A percentile compares a stretch with the other conserved stretches of the same genome.
phyloP scores from a whole-genome alignment of 2,113 vertebrate species.

The Myrmecophaga tridactyla region DNA sequence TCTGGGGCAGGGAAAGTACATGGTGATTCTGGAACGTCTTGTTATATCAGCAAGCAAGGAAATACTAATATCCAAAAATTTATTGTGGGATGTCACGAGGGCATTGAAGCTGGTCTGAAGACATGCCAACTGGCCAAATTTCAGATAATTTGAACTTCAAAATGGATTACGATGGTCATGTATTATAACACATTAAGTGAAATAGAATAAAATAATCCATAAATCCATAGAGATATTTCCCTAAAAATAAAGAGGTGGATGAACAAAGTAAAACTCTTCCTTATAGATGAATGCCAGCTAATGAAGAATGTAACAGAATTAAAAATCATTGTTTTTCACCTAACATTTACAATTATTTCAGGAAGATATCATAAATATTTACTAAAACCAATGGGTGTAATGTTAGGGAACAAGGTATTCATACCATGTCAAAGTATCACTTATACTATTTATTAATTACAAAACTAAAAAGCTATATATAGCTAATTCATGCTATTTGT shows the following conservation, averaged over 20 bases:
- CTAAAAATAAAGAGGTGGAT: not conserved
- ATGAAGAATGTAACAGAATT: not conserved
- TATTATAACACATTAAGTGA: not conserved
- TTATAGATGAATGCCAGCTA: not conserved
- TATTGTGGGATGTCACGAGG: not conserved
- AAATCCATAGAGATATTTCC: not conserved
- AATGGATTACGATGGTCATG: not conserved
- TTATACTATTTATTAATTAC: not conserved
- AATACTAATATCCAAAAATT: not conserved
- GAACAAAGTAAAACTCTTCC: not conserved
- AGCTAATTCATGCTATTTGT: too few species aligned
- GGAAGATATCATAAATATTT: not conserved
- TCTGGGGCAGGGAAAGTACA: not conserved
- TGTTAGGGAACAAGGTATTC: not conserved
- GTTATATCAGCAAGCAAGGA: not conserved
- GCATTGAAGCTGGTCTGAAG: not conserved
- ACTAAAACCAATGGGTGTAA: not conserved
- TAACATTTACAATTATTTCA: slow-evolving; percentile 2
- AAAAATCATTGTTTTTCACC: not conserved
- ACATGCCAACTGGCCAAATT: not conserved
- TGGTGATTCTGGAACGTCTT: not conserved
- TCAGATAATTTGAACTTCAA: not conserved
- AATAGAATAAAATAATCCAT: not conserved
- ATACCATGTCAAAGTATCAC: not conserved
- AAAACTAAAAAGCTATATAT: not conserved